Percentiles rank a stretch among this genome's conserved stretches.
phyloP scores from a whole-genome alignment of 2,888 invertebrate genomes.

The Oxystoma pomonae region DNA sequence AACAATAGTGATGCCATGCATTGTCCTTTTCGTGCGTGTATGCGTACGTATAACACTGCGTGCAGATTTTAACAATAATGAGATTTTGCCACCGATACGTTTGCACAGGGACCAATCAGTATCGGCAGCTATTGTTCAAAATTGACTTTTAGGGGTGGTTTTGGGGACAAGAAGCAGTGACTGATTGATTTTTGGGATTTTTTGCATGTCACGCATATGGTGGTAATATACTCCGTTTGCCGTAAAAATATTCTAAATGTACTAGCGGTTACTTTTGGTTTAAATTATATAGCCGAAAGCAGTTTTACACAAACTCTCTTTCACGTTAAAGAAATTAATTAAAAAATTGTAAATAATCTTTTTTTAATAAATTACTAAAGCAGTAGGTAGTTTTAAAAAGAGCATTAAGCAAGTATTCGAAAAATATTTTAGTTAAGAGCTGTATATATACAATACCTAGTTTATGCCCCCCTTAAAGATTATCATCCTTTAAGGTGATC shows the following conservation, averaged over 20 bases:
- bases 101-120: conserved; percentile 36
- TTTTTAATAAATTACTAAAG: background rate
- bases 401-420: too few relatives aligned
- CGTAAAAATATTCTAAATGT: too few relatives aligned
- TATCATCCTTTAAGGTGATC: too few relatives aligned
- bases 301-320: background rate
- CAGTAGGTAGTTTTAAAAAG: too few relatives aligned
- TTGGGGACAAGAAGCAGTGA: background rate
- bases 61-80: conserved; percentile 32
- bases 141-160: conserved; percentile 33
- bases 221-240: too few relatives aligned
- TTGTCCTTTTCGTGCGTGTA: conserved; percentile 8
- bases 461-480: too few relatives aligned
- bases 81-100: conserved; percentile 43
- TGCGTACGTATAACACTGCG: conserved; percentile 41
- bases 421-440: too few relatives aligned
- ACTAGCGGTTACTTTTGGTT: too few relatives aligned
- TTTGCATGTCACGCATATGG: background rate
- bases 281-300: too few relatives aligned
- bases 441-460: too few relatives aligned
- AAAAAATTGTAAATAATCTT: background rate
- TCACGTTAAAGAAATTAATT: background rate
- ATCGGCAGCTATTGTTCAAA: conserved; percentile 37
- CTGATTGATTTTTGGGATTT: background rate
- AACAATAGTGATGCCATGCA: background rate